A percentile compares a stretch with the other conserved stretches of the same genome.
Evolutionary conservation across 1,140 invertebrate species (phyloP).

Genomic region (Euschistus heros): DNA sequence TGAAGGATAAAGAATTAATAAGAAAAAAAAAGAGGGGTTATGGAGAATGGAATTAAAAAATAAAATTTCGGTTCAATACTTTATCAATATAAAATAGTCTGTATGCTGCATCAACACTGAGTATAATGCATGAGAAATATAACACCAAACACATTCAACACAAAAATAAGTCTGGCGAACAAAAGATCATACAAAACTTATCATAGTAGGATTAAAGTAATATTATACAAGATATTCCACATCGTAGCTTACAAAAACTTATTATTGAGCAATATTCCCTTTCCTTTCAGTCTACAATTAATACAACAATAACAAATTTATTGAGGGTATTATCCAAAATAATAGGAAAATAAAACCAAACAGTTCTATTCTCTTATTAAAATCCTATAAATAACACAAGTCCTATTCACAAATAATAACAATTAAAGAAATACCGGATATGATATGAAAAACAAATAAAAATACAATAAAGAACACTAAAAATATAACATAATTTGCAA

Average conservation of each 20-base stretch:
- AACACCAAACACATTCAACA: no score
- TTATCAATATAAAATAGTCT: no score
- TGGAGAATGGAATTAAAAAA: no score
- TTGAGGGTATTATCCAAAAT: background rate
- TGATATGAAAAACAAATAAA: slow-evolving; percentile 14
- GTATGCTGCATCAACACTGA: no score
- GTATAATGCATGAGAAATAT: no score
- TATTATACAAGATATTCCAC: slow-evolving; percentile 6
- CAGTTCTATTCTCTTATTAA: no score
- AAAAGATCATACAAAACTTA: no score
- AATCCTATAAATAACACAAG: background rate
- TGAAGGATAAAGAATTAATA: no score
- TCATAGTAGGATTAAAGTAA: background rate
- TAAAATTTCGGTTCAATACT: no score
- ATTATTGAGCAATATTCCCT: slow-evolving; percentile 21
- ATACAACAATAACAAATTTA: slow-evolving; percentile 19
- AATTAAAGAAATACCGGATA: slow-evolving; percentile 3
- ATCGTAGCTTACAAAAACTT: slow-evolving; percentile 17
- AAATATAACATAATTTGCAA: background rate
- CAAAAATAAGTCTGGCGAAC: no score
- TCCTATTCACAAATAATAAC: slow-evolving; percentile 1
- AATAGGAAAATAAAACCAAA: no score
- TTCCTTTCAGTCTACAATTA: slow-evolving; percentile 21
- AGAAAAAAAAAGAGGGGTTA: no score
- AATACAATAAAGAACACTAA: slow-evolving; percentile 15